Evolutionary conservation across 2,888 invertebrate genomes (phyloP), one percentile per base, ranked within the genome.

Genomic region (Metopia argyrocephala): DNA sequence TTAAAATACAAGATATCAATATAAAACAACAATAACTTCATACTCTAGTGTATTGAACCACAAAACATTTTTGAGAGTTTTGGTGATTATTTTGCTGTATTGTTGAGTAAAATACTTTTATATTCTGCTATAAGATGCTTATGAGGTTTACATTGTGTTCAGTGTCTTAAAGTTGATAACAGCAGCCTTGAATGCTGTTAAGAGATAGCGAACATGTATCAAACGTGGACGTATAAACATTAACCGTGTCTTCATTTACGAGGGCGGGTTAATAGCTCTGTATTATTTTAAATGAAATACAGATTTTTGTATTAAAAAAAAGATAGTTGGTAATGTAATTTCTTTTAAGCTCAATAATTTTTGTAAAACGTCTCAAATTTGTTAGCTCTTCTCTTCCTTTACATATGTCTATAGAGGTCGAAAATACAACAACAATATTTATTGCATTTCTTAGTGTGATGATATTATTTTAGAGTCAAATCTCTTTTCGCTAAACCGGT

Each of bases 71-170:
- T 38, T 50, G 56, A 56, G 48, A 18, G 52, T 31, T 20, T 5
- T 28, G n/a, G 6, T 46, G 46, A 23, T 46, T 3, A 28, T 18
- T 21, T 4, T 23, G 48, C 3, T 61, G 3, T 65, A 57, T 38
- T 65, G 61, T 45, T 61, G 65, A 78, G 18, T 59, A 38, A 15
- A 54, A 64, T 18, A 56, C 48, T 38, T 76, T 20, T 27, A 64
- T 61, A 38, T 0, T 15, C 4, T 15, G 38, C 9, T 38, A 38
- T 38, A n/a, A n/a, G n/a, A n/a, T n/a, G n/a, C 4, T 28, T 31
- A 5, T 23, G 57, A 48, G 57, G 15, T 9, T 15, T 12, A 3
- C 38, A 38, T 38, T 38, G 9, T 38, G 15, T 9, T 15, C 38
- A 38, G 38, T 38, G 15, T 38, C 15, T 38, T 38, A 15, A 3